Percentiles rank a stretch among this genome's conserved stretches.
These are phyloP conservation scores for Benthochromis sp. DNA, from an alignment of 2,113 vertebrate species.

Conservation along the genomic window DNA sequence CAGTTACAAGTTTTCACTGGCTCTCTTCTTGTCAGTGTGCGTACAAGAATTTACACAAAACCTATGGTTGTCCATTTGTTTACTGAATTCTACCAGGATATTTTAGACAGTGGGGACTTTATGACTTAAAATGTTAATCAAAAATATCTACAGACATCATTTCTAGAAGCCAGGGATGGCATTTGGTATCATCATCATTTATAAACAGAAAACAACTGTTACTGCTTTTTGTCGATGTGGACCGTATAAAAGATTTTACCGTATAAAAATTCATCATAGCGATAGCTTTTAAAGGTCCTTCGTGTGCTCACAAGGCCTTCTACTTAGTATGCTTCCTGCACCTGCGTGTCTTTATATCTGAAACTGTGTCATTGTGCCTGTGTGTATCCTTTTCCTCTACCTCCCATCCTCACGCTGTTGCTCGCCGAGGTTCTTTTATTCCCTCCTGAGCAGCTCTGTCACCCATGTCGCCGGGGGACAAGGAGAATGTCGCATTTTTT, in stretches of 20 bases:
- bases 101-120: background rate
- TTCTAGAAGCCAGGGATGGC: background rate
- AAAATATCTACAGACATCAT: background rate
- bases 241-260: background rate
- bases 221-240: background rate
- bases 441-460: conserved; percentile 79
- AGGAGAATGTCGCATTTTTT: conserved; percentile 89
- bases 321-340: background rate
- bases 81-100: background rate
- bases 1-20: background rate
- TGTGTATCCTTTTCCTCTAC: background rate
- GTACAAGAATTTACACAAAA: background rate
- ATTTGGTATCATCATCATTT: background rate
- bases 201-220: background rate
- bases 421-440: conserved; percentile 33
- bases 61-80: background rate
- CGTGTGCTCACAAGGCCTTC: background rate
- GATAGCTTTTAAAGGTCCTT: background rate
- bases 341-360: background rate
- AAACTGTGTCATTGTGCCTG: conserved; percentile 2
- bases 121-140: background rate
- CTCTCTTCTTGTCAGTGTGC: background rate
- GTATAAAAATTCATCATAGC: background rate
- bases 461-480: conserved; percentile 85
- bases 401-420: background rate